Conservation (phyloP, 2,888 invertebrate genomes). For the Xanthorhoe designata region DNA sequence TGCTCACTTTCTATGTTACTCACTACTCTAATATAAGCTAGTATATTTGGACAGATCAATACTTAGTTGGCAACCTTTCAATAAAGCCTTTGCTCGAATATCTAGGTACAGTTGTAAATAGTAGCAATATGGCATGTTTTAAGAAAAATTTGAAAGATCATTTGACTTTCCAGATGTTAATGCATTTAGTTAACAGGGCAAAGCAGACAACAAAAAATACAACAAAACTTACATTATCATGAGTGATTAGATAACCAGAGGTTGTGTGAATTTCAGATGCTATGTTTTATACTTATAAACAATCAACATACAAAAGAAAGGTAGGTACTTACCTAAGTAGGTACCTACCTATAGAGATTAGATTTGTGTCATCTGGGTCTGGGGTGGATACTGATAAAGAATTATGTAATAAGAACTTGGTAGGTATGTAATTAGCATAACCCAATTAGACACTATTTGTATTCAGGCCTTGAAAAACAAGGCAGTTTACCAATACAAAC, state of each 20-base stretch:
- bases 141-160: no score
- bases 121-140: not conserved
- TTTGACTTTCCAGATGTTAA: not conserved
- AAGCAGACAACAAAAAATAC: not conserved
- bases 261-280: not conserved
- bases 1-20: not conserved
- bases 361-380: not conserved
- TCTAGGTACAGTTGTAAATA: not conserved
- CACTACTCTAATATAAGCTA: not conserved
- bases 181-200: not conserved
- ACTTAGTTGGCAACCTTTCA: slow-evolving; percentile 14
- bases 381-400: not conserved
- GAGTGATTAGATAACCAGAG: not conserved
- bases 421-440: slow-evolving; percentile 4
- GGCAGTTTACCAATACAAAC: not conserved
- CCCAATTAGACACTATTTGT: slow-evolving; percentile 17
- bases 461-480: slow-evolving; percentile 21
- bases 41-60: slow-evolving; percentile 7
- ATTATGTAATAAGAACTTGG: slow-evolving; percentile 5
- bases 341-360: no score
- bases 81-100: slow-evolving; percentile 2
- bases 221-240: not conserved
- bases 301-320: not conserved
- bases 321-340: not conserved
- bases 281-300: not conserved